A percentile compares a stretch with the other conserved stretches of the same genome.
These are phyloP conservation scores for Vidua chalybeata DNA, from an alignment of 2,113 vertebrate genomes.

Conservation along the genomic window DNA sequence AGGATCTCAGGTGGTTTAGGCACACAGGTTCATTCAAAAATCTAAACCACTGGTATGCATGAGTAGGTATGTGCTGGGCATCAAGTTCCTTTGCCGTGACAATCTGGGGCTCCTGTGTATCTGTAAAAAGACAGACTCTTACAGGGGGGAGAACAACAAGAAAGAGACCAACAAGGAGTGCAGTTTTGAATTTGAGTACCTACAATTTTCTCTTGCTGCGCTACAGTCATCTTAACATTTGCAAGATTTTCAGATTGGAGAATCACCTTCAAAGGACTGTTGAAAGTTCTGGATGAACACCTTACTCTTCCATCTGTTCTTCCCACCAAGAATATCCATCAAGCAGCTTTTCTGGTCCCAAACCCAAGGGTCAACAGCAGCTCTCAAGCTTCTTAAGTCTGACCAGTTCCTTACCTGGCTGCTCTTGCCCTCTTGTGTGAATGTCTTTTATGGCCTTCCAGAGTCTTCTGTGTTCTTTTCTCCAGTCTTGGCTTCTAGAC, in stretches of 20 bases:
- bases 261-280: not conserved
- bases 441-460: not conserved
- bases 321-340: not conserved
- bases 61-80: not conserved
- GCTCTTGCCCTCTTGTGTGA: not conserved
- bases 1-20: not conserved
- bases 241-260: not conserved
- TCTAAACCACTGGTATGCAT: not conserved
- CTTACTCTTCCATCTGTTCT: not conserved
- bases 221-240: not conserved
- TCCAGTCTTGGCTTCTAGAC: not conserved
- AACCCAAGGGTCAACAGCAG: not conserved
- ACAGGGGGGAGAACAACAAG: not conserved
- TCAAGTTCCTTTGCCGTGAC: not conserved
- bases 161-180: not conserved
- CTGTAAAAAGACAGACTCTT: not conserved
- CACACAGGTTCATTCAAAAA: not conserved
- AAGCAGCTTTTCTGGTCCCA: not conserved
- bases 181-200: not conserved
- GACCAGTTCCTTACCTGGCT: not conserved
- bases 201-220: not conserved
- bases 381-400: not conserved
- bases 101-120: not conserved
- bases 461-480: not conserved
- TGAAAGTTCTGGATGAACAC: not conserved